A percentile compares a stretch with the other conserved stretches of the same genome.
These are phyloP conservation scores for Tinea semifulvella DNA, from an alignment of 2,888 invertebrate species.

Conservation along the genomic window DNA sequence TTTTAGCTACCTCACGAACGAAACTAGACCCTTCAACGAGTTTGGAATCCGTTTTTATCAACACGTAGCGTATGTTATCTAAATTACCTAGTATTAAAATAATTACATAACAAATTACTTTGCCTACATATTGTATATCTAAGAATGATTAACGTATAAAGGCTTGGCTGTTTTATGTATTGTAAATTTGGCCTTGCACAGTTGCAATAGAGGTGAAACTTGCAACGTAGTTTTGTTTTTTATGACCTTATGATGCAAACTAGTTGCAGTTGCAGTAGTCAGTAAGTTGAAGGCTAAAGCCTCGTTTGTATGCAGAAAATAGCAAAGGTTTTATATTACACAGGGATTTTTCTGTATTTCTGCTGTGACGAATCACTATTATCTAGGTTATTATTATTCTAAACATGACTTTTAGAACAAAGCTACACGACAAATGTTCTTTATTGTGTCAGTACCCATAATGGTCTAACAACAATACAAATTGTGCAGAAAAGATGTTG, in stretches of 20 bases:
- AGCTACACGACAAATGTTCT: not conserved
- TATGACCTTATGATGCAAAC: too few species aligned
- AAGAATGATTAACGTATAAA: too few species aligned
- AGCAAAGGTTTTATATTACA: slow-evolving; percentile 5
- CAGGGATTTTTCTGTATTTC: slow-evolving; percentile 4
- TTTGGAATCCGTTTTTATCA: not conserved
- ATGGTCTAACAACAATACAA: not conserved
- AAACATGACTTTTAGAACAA: slow-evolving; percentile 4
- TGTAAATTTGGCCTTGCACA: too few species aligned
- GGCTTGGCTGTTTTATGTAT: too few species aligned
- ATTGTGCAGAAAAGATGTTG: too few species aligned
- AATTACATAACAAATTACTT: slow-evolving; percentile 5
- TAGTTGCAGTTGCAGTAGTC: slow-evolving; percentile 3
- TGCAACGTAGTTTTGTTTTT: too few species aligned
- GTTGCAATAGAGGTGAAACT: too few species aligned
- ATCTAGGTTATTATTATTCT: not conserved
- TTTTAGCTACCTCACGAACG: slow-evolving; percentile 2
- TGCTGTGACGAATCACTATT: slow-evolving; percentile 4
- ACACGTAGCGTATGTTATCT: slow-evolving; percentile 2
- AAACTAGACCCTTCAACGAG: not conserved
- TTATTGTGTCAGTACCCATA: not conserved
- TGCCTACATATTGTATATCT: not conserved
- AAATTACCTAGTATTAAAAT: slow-evolving; percentile 11
- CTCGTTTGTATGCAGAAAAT: slow-evolving; percentile 9
- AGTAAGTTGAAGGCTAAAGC: slow-evolving; percentile 5